These are phyloP conservation scores for Pangasius macronema DNA, from an alignment of 2,797 vertebrate genomes.

Conservation along the genomic window DNA sequence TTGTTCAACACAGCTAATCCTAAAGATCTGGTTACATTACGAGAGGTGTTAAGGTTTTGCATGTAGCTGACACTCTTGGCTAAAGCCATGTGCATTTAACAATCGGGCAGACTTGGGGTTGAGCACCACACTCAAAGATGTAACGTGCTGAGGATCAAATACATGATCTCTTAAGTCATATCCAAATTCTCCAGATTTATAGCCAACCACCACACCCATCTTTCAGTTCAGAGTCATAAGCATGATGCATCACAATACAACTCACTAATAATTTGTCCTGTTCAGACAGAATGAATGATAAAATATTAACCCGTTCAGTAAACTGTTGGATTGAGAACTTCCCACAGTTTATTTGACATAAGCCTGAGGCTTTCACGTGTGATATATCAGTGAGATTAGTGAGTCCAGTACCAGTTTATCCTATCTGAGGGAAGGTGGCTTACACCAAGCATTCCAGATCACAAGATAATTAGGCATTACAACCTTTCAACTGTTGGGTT, in stretches of 20 bases:
- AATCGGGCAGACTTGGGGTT: neutral
- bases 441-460: neutral
- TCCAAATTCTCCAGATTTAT: slow-evolving; percentile 1
- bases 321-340: neutral
- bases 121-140: slow-evolving; percentile 13
- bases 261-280: neutral
- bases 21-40: slow-evolving; percentile 17
- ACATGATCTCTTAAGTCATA: slow-evolving; percentile 20
- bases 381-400: neutral
- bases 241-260: neutral
- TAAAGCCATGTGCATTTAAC: slow-evolving; percentile 1
- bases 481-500: neutral
- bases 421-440: neutral
- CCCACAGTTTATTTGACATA: neutral
- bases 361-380: slow-evolving; percentile 1
- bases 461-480: neutral
- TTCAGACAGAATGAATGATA: neutral
- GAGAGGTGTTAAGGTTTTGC: slow-evolving; percentile 3
- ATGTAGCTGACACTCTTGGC: neutral
- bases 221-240: neutral
- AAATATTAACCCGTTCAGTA: neutral
- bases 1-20: slow-evolving; percentile 33
- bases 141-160: slow-evolving; percentile 12
- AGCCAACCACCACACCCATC: neutral
- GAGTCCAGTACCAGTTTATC: neutral